phyloP scores from a whole-genome alignment of 1,140 invertebrate genomes.

The Bombus waltoni region DNA sequence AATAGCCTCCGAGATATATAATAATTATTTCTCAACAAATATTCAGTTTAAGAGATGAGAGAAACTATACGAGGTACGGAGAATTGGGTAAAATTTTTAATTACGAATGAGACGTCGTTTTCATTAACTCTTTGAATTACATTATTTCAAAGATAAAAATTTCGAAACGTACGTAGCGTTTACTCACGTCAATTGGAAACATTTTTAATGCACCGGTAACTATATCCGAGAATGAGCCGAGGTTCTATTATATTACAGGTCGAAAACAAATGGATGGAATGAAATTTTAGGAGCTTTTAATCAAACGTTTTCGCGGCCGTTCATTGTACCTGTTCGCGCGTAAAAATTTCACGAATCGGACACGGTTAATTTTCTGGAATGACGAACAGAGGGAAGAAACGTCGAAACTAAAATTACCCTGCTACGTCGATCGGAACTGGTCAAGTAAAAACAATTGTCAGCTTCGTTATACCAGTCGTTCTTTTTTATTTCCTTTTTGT shows the following conservation, averaged over 20 bases:
- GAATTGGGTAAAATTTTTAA: neutral
- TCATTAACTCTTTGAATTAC: neutral
- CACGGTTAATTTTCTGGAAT: constrained; percentile 11
- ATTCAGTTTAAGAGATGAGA: neutral
- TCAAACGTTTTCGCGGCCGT: constrained; percentile 3
- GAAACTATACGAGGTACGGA: neutral
- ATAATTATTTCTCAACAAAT: neutral
- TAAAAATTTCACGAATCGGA: constrained; percentile 24
- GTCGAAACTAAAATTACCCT: neutral
- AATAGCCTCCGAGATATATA: neutral
- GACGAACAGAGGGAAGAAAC: neutral
- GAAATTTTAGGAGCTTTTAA: constrained; percentile 18
- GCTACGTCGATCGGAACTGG: constrained; percentile 19
- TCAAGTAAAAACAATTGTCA: neutral
- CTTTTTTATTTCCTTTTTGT: no score
- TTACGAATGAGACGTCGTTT: neutral
- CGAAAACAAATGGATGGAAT: neutral
- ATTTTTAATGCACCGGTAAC: neutral
- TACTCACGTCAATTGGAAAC: neutral
- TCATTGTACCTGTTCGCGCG: neutral
- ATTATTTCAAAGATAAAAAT: neutral
- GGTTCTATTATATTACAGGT: constrained; percentile 16
- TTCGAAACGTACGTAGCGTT: neutral
- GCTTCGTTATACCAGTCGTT: neutral
- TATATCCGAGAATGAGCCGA: neutral